A percentile compares a stretch with the other conserved stretches of the same genome.
Evolutionary conservation across 2,888 invertebrate genomes (phyloP).

Genomic region (Hypena proboscidalis): DNA sequence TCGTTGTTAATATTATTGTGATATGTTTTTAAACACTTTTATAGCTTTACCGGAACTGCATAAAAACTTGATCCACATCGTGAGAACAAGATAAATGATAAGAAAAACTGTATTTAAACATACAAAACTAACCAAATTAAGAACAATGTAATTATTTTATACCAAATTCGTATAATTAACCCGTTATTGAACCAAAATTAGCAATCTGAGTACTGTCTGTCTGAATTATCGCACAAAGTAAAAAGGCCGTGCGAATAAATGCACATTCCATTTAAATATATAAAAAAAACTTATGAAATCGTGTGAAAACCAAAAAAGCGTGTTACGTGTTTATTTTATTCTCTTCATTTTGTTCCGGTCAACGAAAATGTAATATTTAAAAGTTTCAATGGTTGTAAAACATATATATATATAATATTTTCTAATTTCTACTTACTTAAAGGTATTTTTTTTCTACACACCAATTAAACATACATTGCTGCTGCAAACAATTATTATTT

Average conservation of each 20-base stretch:
- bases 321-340: constrained; percentile 3
- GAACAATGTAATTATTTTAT: too few species aligned
- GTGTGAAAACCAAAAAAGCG: constrained; percentile 6
- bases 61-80: not conserved
- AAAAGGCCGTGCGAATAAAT: too few species aligned
- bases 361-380: too few species aligned
- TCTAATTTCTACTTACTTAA: too few species aligned
- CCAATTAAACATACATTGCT: too few species aligned
- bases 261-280: not conserved
- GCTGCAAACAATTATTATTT: too few species aligned
- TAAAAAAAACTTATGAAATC: constrained; percentile 5
- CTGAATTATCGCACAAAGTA: not conserved
- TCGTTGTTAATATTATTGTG: too few species aligned
- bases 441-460: too few species aligned
- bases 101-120: not conserved
- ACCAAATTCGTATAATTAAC: too few species aligned
- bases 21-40: not conserved
- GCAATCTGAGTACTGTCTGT: not conserved
- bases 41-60: not conserved
- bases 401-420: too few species aligned
- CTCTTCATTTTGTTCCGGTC: not conserved
- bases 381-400: too few species aligned
- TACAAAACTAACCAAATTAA: too few species aligned
- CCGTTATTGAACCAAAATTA: not conserved
- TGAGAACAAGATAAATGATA: not conserved